Conservation (phyloP, 2,888 invertebrate genomes). For the Eupithecia centaureata region DNA sequence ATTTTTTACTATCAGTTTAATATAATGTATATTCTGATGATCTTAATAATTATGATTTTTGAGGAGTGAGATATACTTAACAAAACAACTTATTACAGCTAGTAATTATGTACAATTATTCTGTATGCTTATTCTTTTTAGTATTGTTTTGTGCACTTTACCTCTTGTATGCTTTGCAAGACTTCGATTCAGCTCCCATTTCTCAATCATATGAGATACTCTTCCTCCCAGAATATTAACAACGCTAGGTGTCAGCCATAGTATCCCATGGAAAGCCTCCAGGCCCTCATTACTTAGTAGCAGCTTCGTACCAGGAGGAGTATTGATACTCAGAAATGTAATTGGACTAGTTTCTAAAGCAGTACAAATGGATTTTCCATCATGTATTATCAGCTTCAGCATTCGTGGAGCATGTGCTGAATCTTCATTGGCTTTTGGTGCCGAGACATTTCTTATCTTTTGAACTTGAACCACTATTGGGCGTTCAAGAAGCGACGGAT, state of each 20-base stretch:
- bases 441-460: conserved; percentile 93
- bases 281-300: conserved; percentile 73
- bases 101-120: too few species aligned
- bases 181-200: conserved; percentile 91
- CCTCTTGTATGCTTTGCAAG: conserved; percentile 86
- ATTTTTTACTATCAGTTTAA: too few species aligned
- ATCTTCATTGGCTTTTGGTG: conserved; percentile 95
- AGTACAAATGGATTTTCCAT: conserved; percentile 91
- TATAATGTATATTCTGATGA: too few species aligned
- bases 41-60: too few species aligned
- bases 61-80: too few species aligned
- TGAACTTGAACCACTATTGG: conserved; percentile 93
- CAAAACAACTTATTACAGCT: too few species aligned
- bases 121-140: neutral
- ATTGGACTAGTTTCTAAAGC: conserved; percentile 91
- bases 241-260: conserved; percentile 87
- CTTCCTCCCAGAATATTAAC: conserved; percentile 92
- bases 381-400: conserved; percentile 92
- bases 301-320: conserved; percentile 95
- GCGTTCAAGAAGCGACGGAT: conserved; percentile 77
- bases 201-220: conserved; percentile 92
- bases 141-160: conserved; percentile 43
- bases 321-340: conserved; percentile 88
- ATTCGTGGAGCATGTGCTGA: conserved; percentile 92
- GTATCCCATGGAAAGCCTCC: conserved; percentile 87